phyloP scores from a whole-genome alignment of 2,113 vertebrate genomes.

The Aix galericulata region DNA sequence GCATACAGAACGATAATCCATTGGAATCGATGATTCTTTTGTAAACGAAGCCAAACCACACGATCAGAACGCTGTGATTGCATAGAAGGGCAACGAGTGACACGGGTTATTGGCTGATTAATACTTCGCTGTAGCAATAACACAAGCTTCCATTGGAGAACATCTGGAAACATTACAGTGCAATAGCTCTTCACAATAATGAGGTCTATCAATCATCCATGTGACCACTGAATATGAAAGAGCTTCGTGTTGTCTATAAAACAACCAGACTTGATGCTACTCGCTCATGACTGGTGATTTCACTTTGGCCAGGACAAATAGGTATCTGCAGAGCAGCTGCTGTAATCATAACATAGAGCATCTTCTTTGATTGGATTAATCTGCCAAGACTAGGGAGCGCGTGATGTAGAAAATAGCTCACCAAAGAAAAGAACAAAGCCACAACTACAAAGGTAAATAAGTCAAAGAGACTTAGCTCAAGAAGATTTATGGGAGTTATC shows the following conservation, averaged over 20 bases:
- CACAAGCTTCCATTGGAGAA: slow-evolving; percentile 30
- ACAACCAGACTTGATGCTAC: slow-evolving; percentile 35
- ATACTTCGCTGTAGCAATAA: slow-evolving; percentile 37
- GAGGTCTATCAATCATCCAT: slow-evolving; percentile 57
- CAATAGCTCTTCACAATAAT: slow-evolving; percentile 55
- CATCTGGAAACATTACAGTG: slow-evolving; percentile 64
- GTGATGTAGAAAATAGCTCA: slow-evolving; percentile 57
- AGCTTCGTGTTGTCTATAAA: slow-evolving; percentile 52
- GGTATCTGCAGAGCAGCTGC: slow-evolving; percentile 69
- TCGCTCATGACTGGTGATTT: slow-evolving; percentile 35
- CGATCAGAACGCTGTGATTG: slow-evolving; percentile 46
- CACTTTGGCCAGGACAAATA: slow-evolving; percentile 60
- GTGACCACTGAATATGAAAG: slow-evolving; percentile 47
- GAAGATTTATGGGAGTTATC: slow-evolving; percentile 64
- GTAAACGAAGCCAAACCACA: slow-evolving; percentile 48
- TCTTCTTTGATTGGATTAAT: slow-evolving; percentile 56
- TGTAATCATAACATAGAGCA: slow-evolving; percentile 37
- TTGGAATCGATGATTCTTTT: slow-evolving; percentile 35
- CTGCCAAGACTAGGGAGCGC: slow-evolving; percentile 30
- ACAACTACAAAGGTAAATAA: slow-evolving; percentile 75
- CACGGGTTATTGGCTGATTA: slow-evolving; percentile 55
- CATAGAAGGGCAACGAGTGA: slow-evolving; percentile 11
- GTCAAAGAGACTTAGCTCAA: slow-evolving; percentile 69
- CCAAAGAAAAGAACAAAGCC: slow-evolving; percentile 75
- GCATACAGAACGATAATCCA: not conserved